Base-by-base conservation (phyloP, 2,113 vertebrate genomes). In the Formicarius rufipectus region DNA sequence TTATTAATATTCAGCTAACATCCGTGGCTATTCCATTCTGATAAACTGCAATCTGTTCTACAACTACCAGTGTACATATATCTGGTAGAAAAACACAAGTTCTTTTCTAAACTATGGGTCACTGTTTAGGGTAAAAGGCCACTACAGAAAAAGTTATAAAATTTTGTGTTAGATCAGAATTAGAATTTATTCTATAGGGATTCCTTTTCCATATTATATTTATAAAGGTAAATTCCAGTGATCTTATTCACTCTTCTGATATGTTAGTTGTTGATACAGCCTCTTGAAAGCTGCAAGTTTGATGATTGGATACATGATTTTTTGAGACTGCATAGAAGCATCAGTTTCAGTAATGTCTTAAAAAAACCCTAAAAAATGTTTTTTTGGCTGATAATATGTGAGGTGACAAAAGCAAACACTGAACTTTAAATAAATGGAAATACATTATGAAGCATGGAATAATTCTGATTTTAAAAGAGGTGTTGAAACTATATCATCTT, bases 361-460 rank as follows among this genome's bases (percentile, higher is more conserved):
- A 89, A 95, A 91, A 82, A 63, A 5, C 3, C 8, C 14, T 35
- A 28, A 74, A 64, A 13, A 19, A 7, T 69, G 12, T 27, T 20
- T 72, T 75, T 84, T 79, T 67, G 72, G 75, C 81, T 94, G 52
- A 80, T 94, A 90, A 88, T 92, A 85, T 52, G 50, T 77, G 74
- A 91, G 63, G 60, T 87, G 90, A 78, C 47, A 94, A 96, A 85
- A 95, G 81, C 84, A 80, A 96, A 82, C 72, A 87, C 78, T 80
- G 88, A 96, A 94, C 86, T 90, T 93, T 89, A 74, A 95, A 92
- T 69, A 90, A 81, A 94, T 77, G 71, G 68, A 87, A 96, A 93
- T 84, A 87, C 31, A 67, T 66, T 78, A 71, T 21, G 30, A 49
- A 14, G 6, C 53, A 75, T 60, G 10, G 55, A 97, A 87, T 87